Conservation (phyloP, 1,140 invertebrate species). For the Drosophila sulfurigaster region DNA sequence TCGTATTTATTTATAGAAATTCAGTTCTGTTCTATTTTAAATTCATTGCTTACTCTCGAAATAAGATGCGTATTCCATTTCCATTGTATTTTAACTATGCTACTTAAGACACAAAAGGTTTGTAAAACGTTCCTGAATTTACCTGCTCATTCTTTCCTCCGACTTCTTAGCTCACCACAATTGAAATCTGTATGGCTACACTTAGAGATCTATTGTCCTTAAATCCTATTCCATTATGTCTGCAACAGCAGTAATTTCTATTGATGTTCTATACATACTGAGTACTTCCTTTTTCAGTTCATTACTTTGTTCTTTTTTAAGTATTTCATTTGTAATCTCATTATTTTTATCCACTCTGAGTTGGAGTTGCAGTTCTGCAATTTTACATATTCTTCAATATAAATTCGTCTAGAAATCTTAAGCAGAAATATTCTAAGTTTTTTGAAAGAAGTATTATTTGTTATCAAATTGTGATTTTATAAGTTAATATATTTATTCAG, state of each 20-base stretch:
- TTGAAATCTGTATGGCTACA: background rate
- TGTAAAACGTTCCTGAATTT: background rate
- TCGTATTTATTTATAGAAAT: background rate
- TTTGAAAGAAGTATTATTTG: too few relatives aligned
- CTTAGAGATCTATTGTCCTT: slow-evolving; percentile 3
- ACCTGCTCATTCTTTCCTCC: background rate
- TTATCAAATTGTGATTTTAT: too few relatives aligned
- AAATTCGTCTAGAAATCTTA: too few relatives aligned
- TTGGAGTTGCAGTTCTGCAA: too few relatives aligned
- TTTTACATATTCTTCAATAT: too few relatives aligned
- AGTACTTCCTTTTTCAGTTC: background rate
- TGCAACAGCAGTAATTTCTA: background rate
- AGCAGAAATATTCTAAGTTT: too few relatives aligned
- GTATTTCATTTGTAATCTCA: background rate
- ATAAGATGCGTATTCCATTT: background rate
- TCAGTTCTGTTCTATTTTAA: background rate
- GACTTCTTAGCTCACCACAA: background rate
- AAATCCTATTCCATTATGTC: background rate
- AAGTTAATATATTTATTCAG: too few relatives aligned
- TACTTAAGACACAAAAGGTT: background rate
- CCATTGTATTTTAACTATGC: background rate
- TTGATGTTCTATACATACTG: background rate
- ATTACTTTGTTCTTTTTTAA: background rate
- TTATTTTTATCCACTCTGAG: background rate
- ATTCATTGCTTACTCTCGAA: background rate